Percentiles rank a stretch among this genome's conserved stretches.
Evolutionary conservation across 2,888 invertebrate species (phyloP).

Genomic region (Alloscopus bannaensis): DNA sequence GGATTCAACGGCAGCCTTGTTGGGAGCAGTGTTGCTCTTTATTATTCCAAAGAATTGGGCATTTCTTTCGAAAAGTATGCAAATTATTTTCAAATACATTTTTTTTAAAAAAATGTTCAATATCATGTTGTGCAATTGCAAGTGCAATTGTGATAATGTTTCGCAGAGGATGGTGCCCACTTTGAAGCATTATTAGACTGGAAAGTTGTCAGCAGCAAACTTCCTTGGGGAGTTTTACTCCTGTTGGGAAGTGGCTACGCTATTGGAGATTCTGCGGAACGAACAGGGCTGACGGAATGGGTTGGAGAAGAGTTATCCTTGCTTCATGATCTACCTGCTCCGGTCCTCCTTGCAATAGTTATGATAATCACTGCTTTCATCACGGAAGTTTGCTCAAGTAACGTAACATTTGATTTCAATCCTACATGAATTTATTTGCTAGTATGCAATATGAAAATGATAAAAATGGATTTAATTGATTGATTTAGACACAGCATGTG

Average conservation of each 20-base stretch:
- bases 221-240: constrained; percentile 68
- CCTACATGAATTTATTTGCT: neutral
- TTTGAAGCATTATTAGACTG: constrained; percentile 62
- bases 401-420: neutral
- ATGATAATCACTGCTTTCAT: constrained; percentile 55
- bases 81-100: neutral
- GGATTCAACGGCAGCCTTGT: constrained; percentile 62
- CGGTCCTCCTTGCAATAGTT: constrained; percentile 39
- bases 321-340: constrained; percentile 21
- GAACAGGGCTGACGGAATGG: constrained; percentile 37
- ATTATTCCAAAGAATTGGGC: constrained; percentile 59
- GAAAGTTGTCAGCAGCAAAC: constrained; percentile 59
- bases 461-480: neutral
- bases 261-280: constrained; percentile 34
- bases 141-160: too few species aligned
- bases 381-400: constrained; percentile 64
- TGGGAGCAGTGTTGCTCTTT: constrained; percentile 63
- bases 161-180: constrained; percentile 31
- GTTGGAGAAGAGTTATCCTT: constrained; percentile 39
- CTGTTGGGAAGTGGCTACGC: constrained; percentile 63
- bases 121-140: too few species aligned
- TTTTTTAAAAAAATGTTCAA: neutral
- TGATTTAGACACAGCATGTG: constrained; percentile 40
- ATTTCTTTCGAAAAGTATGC: constrained; percentile 47
- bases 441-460: neutral